Base-by-base conservation (phyloP, 2,797 vertebrate species). In the Mallotus villosus region DNA sequence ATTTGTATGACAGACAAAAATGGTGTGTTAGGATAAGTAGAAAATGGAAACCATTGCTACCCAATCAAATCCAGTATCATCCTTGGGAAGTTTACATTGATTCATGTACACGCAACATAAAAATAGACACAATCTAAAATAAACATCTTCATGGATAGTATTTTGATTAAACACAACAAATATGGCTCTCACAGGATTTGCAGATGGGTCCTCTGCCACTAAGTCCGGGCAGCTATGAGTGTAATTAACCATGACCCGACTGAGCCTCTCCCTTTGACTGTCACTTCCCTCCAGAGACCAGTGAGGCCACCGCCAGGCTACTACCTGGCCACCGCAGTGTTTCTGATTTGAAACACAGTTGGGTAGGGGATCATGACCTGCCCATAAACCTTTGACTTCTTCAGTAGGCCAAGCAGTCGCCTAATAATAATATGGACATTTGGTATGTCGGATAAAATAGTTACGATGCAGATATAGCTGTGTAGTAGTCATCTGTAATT, bases 201-300 rank as follows among this genome's bases (percentile, higher is more conserved):
- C 32, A 34, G 7, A 34, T 34, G 32, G 32, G 8, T 34, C 32
- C 32, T 34, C 2, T 34, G 32, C 32, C 32, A 34, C 32, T 34
- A 34, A 17, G 25, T 68, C 27, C 34, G 46, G 21, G 32, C 49
- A n/a, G 14, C 29, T 21, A 6, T 29, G 27, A 32, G 67, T 51
- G 34, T 57, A 57, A 68, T 57, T 68, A 68, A 19, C 51, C n/a
- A n/a, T 21, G 12, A 58, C 67, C 27, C 53, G 11, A 8, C 7
- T 34, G 5, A 34, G 32, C 32, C 32, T 68, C 29, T 55, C 66
- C 65, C 25, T 53, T 51, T 68, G 12, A 51, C 49, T 58, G 51
- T 68, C 27, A 58, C 24, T 57, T 57, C 27, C 46, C 14, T 55
- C 49, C n/a, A 2, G n/a, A 46, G 63, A 19, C 41, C 14, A 24